Conservation (phyloP, 2,113 vertebrate genomes). For the Sminthopsis crassicaudata region DNA sequence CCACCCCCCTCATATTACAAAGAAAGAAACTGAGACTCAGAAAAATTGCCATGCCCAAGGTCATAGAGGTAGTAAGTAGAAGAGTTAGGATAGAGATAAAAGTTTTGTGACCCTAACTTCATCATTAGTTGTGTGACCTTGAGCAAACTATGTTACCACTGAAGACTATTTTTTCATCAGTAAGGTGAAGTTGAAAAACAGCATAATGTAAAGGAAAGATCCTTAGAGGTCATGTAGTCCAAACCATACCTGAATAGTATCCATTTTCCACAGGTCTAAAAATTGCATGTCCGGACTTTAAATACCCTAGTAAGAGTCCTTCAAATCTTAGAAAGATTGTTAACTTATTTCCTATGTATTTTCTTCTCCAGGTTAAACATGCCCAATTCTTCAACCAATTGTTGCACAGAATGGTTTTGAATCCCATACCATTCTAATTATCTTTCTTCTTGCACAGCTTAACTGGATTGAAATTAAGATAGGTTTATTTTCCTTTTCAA, state of each 20-base stretch:
- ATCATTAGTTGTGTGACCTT: background rate
- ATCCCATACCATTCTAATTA: background rate
- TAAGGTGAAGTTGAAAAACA: background rate
- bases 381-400: background rate
- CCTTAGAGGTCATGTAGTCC: background rate
- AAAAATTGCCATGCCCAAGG: background rate
- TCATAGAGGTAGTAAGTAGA: background rate
- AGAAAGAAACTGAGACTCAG: background rate
- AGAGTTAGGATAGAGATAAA: background rate
- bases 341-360: background rate
- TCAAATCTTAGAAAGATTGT: background rate
- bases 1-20: background rate
- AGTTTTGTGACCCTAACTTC: background rate
- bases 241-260: background rate
- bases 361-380: background rate
- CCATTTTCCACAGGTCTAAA: background rate
- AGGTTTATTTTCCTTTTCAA: conserved; percentile 40
- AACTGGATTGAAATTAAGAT: conserved; percentile 44
- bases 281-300: background rate
- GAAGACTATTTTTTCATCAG: background rate
- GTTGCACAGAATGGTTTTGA: background rate
- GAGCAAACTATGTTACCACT: background rate
- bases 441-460: background rate
- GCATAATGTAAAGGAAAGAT: background rate
- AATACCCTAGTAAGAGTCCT: background rate